Conservation (phyloP, 2,888 invertebrate genomes). For the Slavum lentiscoides region DNA sequence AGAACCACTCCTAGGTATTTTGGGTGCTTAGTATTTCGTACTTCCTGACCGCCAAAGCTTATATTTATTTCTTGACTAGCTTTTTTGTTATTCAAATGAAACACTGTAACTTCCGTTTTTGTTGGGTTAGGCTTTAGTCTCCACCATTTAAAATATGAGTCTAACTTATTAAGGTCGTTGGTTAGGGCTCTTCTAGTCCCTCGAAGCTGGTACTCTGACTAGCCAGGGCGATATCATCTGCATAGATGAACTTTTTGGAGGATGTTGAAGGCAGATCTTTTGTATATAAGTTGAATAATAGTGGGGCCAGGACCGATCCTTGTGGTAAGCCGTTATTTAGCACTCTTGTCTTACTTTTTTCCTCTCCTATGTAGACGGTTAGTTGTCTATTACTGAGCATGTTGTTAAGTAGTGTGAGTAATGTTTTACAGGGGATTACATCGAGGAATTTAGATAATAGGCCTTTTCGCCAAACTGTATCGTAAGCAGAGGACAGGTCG, state of each 20-base stretch:
- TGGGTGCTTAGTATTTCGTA: background rate
- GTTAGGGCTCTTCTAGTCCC: background rate
- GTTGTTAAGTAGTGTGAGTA: background rate
- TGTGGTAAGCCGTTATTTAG: background rate
- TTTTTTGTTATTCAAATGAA: constrained; percentile 40
- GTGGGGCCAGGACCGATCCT: background rate
- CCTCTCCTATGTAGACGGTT: too few relatives aligned
- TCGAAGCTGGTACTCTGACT: background rate
- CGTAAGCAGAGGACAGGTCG: background rate
- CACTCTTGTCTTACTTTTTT: too few relatives aligned
- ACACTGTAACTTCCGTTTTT: constrained; percentile 52
- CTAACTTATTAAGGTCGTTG: constrained; percentile 24
- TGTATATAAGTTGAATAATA: background rate
- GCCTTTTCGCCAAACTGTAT: background rate
- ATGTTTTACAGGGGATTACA: background rate
- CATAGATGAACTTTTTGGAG: constrained; percentile 5
- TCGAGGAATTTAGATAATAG: background rate
- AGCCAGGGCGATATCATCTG: background rate
- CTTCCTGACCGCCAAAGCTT: background rate
- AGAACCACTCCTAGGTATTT: too few relatives aligned
- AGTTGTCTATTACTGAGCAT: too few relatives aligned
- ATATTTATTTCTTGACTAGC: background rate
- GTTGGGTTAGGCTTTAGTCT: constrained; percentile 45
- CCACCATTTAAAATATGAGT: constrained; percentile 30
- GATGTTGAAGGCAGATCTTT: background rate